Evolutionary conservation across 2,888 invertebrate genomes (phyloP).

Genomic region (Rhodophaea formosa): DNA sequence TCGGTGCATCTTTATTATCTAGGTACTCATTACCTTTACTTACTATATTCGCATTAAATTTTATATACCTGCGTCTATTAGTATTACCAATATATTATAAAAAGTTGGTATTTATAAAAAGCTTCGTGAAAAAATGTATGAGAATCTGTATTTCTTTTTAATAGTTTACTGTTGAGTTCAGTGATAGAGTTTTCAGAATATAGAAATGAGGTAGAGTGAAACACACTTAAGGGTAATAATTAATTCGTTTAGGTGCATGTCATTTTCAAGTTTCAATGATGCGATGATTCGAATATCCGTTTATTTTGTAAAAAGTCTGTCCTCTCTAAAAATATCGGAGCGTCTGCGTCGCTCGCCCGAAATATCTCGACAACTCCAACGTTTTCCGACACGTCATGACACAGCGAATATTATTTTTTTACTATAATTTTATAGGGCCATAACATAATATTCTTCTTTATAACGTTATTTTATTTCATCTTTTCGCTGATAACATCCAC

Average conservation of each 20-base stretch:
- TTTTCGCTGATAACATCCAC: not conserved
- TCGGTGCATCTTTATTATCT: too few species aligned
- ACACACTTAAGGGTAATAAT: too few species aligned
- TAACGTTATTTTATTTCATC: not conserved
- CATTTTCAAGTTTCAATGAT: slow-evolving; percentile 21
- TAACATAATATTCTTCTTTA: not conserved
- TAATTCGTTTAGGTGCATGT: not conserved
- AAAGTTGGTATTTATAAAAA: too few species aligned
- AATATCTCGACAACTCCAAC: slow-evolving; percentile 63
- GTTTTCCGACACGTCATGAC: slow-evolving; percentile 50
- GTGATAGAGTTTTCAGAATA: too few species aligned
- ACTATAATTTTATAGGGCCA: slow-evolving; percentile 25
- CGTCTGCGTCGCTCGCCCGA: slow-evolving; percentile 63
- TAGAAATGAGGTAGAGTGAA: too few species aligned
- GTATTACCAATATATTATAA: too few species aligned
- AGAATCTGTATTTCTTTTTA: too few species aligned
- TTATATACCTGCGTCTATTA: too few species aligned
- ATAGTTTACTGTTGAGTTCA: too few species aligned
- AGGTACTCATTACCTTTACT: too few species aligned
- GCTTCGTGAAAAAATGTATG: too few species aligned
- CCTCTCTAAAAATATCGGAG: slow-evolving; percentile 72
- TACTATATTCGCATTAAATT: too few species aligned
- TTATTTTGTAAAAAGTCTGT: slow-evolving; percentile 77
- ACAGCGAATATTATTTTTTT: slow-evolving; percentile 34
- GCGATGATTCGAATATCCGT: slow-evolving; percentile 58